A percentile compares a stretch with the other conserved stretches of the same genome.
Evolutionary conservation across 2,888 invertebrate genomes (phyloP).

Genomic region (Tenodera sinensis): DNA sequence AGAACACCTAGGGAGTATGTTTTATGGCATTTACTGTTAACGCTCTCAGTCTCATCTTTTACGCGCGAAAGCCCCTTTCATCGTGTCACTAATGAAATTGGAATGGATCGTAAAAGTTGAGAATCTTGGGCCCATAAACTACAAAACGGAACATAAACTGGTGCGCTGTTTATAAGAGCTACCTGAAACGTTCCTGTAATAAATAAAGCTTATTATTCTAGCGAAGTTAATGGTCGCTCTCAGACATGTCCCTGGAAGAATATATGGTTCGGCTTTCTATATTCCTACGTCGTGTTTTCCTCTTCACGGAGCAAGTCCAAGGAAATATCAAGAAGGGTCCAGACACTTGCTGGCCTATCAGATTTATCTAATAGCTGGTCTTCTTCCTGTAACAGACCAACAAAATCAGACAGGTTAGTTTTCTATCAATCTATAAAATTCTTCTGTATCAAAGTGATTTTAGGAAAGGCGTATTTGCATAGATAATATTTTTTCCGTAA

Average conservation of each 20-base stretch:
- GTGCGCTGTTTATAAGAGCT: background rate
- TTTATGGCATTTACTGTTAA: background rate
- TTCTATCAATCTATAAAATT: too few species aligned
- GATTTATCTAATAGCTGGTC: too few species aligned
- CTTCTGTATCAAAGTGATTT: too few species aligned
- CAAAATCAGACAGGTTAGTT: too few species aligned
- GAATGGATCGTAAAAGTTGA: background rate
- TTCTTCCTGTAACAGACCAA: too few species aligned
- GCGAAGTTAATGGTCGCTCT: background rate
- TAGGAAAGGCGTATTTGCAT: too few species aligned
- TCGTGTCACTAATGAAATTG: background rate
- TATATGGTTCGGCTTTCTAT: background rate
- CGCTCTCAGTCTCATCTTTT: background rate
- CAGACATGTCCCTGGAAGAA: background rate
- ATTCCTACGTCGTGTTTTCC: background rate
- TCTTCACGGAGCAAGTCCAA: background rate
- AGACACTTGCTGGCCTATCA: too few species aligned
- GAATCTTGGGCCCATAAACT: background rate
- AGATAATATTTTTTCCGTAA: too few species aligned
- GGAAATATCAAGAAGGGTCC: too few species aligned
- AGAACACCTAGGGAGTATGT: background rate
- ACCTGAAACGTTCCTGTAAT: background rate
- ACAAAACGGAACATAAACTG: background rate
- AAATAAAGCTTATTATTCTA: background rate
- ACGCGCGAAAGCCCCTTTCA: background rate